A percentile compares a stretch with the other conserved stretches of the same genome.
Conservation (phyloP, 2,113 vertebrate genomes). For the Rhea pennata region DNA sequence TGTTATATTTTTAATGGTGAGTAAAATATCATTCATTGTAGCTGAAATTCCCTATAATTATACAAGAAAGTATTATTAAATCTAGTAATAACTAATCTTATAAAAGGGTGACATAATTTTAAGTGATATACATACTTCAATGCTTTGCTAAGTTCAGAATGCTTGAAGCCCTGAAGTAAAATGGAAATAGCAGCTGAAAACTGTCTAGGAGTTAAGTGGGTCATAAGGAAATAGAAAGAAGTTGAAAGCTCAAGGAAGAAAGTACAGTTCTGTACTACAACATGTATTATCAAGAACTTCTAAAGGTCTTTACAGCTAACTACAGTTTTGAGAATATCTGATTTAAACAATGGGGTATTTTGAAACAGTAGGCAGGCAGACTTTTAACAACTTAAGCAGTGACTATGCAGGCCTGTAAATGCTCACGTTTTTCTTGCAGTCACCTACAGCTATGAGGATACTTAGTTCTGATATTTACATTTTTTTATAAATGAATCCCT, state of each 20-base stretch:
- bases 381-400: not conserved
- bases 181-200: not conserved
- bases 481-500: not conserved
- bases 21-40: not conserved
- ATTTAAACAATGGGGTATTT: not conserved
- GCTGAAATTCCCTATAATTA: not conserved
- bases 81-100: not conserved
- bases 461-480: not conserved
- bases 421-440: not conserved
- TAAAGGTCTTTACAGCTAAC: not conserved
- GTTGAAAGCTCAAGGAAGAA: not conserved
- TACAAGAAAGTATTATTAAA: not conserved
- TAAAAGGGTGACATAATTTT: not conserved
- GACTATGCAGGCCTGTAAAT: not conserved
- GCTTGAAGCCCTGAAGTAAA: not conserved
- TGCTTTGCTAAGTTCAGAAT: not conserved
- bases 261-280: not conserved
- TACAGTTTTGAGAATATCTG: not conserved
- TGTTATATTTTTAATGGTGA: not conserved
- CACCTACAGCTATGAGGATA: not conserved
- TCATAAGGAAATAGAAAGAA: not conserved
- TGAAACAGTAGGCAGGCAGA: not conserved
- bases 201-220: fast-evolving
- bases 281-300: not conserved
- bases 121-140: not conserved